Conservation (phyloP, 2,888 invertebrate genomes). For the Tortricodes alternella region DNA sequence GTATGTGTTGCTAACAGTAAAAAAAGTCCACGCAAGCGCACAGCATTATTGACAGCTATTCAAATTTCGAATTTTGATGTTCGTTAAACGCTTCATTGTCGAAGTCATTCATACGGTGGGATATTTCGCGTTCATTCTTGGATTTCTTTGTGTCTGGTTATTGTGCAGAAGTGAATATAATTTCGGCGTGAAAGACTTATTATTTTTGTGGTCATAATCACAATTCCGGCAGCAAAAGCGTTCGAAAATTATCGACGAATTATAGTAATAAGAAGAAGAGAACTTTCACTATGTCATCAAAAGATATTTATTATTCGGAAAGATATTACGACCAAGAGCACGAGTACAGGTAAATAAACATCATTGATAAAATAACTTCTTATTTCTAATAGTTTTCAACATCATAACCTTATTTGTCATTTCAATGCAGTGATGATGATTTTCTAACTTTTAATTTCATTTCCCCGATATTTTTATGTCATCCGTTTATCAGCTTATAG, state of each 20-base stretch:
- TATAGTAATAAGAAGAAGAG: constrained; percentile 5
- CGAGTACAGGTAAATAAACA: constrained; percentile 90
- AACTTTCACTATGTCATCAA: constrained; percentile 74
- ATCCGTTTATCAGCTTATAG: too few relatives aligned
- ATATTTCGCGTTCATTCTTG: constrained; percentile 31
- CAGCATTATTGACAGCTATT: constrained; percentile 36
- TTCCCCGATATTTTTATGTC: too few relatives aligned
- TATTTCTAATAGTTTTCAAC: too few relatives aligned
- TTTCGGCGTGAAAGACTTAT: background rate
- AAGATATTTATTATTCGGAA: constrained; percentile 95
- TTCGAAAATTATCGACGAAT: background rate
- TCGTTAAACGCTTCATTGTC: constrained; percentile 56
- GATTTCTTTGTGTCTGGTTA: constrained; percentile 19
- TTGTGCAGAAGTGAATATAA: background rate
- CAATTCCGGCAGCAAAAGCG: background rate
- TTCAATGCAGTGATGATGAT: too few relatives aligned
- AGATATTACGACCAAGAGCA: constrained; percentile 95
- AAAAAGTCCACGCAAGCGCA: background rate
- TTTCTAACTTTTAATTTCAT: too few relatives aligned
- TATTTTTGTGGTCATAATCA: background rate
- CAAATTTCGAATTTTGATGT: constrained; percentile 61
- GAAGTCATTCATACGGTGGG: constrained; percentile 33
- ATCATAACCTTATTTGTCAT: too few relatives aligned
- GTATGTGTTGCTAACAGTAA: background rate
- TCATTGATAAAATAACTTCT: too few relatives aligned